phyloP scores from a whole-genome alignment of 2,888 invertebrate species.

The Torymus texanus region DNA sequence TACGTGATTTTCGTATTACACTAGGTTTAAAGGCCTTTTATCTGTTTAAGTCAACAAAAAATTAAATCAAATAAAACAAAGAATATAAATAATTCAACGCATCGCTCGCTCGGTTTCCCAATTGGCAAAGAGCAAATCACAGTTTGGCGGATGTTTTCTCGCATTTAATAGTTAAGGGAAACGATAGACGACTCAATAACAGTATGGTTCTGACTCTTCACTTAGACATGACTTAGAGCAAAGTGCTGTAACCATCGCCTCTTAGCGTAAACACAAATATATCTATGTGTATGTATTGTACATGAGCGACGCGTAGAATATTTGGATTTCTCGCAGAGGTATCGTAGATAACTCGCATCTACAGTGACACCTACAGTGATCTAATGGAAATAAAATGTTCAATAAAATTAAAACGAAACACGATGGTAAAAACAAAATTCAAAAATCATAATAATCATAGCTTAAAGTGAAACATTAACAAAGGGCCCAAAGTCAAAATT shows the following conservation, averaged over 20 bases:
- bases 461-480: slow-evolving; percentile 13
- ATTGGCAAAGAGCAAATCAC: slow-evolving; percentile 52
- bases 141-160: slow-evolving; percentile 37
- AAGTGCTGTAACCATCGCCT: slow-evolving; percentile 31
- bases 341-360: slow-evolving; percentile 33
- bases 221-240: slow-evolving; percentile 49
- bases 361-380: slow-evolving; percentile 40
- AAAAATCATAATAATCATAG: slow-evolving; percentile 31
- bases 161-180: slow-evolving; percentile 28
- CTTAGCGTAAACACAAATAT: slow-evolving; percentile 25
- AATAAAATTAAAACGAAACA: slow-evolving; percentile 33
- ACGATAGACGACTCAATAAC: slow-evolving; percentile 8
- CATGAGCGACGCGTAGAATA: slow-evolving; percentile 40
- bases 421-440: slow-evolving; percentile 36
- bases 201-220: slow-evolving; percentile 32
- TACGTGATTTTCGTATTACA: neutral
- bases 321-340: slow-evolving; percentile 22
- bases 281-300: neutral
- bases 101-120: slow-evolving; percentile 38
- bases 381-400: slow-evolving; percentile 33
- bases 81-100: slow-evolving; percentile 13
- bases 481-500: slow-evolving; percentile 2
- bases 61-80: slow-evolving; percentile 20
- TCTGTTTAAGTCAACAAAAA: slow-evolving; percentile 35
- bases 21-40: slow-evolving; percentile 15